Conservation (phyloP, 53 echinoderm and acorn worm genomes). For the Luidia sarsii region DNA sequence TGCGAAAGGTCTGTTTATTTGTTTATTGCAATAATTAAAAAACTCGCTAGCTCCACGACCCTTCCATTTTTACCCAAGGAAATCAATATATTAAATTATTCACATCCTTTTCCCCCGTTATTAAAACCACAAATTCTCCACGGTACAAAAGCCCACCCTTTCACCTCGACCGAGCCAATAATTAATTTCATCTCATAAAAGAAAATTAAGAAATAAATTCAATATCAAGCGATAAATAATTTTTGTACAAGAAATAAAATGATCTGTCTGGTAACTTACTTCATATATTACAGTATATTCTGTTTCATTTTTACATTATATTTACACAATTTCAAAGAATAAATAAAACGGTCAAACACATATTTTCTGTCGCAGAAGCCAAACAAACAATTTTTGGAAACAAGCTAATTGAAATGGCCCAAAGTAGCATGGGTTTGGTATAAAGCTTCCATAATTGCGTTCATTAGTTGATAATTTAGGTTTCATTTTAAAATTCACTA, state of each 20-base stretch:
- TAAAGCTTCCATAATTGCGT: no score
- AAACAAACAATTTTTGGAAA: no score
- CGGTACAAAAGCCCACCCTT: not conserved
- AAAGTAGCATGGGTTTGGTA: no score
- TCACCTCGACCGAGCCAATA: constrained; percentile 3
- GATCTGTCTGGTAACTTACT: constrained; percentile 29
- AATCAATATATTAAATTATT: constrained; percentile 38
- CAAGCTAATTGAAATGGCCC: no score
- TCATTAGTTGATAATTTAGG: no score
- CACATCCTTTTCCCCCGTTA: not conserved
- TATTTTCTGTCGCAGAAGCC: no score
- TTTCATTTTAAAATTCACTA: no score
- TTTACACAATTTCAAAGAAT: constrained; percentile 39
- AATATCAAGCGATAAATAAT: constrained; percentile 54
- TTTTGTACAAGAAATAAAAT: constrained; percentile 56
- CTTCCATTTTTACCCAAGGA: constrained; percentile 3
- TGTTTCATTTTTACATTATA: constrained; percentile 39
- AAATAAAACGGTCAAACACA: no score
- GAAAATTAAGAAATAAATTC: constrained; percentile 21
- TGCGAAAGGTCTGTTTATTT: no score
- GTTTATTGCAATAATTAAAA: constrained; percentile 42
- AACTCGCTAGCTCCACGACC: not conserved
- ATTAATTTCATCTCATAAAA: constrained; percentile 33
- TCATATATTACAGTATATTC: constrained; percentile 56
- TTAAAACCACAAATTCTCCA: not conserved